Evolutionary conservation across 2,113 vertebrate species (phyloP).

Genomic region (Phoenicopterus ruber): DNA sequence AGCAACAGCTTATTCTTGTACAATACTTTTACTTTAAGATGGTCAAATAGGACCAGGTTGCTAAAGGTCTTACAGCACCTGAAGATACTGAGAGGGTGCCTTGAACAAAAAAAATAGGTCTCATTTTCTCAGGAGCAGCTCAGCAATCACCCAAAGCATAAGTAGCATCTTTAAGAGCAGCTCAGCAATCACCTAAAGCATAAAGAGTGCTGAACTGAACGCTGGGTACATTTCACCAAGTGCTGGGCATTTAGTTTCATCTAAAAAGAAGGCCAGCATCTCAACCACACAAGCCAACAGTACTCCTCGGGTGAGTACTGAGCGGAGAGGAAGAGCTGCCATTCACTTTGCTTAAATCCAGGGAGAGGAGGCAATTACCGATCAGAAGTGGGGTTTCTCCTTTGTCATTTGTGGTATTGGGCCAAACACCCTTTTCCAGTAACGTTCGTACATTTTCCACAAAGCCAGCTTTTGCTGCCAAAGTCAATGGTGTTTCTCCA

Average conservation of each 20-base stretch:
- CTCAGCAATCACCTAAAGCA: background rate
- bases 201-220: background rate
- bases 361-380: conserved; percentile 65
- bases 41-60: background rate
- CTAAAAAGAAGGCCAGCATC: background rate
- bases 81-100: background rate
- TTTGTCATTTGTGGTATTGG: conserved; percentile 80
- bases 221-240: background rate
- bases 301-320: background rate
- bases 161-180: background rate
- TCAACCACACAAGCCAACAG: background rate
- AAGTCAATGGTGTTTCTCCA: conserved; percentile 82
- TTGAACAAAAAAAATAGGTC: background rate
- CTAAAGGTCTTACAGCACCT: background rate
- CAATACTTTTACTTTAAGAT: background rate
- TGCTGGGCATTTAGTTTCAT: background rate
- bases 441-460: conserved; percentile 76
- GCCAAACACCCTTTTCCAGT: conserved; percentile 79
- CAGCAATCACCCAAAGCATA: background rate
- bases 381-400: conserved; percentile 83
- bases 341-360: background rate
- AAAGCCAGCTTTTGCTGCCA: conserved; percentile 76
- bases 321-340: background rate
- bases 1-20: background rate
- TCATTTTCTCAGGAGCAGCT: background rate